These are phyloP conservation scores for Epizoanthus illoricatus DNA, from an alignment of 92 coral and sea anemone genomes.

Conservation along the genomic window DNA sequence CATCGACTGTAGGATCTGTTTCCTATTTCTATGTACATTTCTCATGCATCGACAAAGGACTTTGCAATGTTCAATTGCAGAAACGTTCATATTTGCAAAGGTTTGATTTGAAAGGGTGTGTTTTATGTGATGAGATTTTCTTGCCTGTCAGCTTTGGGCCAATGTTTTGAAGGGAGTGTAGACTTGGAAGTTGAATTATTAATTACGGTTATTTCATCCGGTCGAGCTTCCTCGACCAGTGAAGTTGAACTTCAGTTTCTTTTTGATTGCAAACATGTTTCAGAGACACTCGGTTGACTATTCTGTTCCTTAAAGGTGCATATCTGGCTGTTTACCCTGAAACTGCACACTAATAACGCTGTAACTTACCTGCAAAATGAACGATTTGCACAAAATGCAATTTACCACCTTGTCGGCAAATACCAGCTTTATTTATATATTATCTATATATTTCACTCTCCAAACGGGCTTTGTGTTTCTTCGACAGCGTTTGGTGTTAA, in stretches of 20 bases:
- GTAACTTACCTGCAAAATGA: constrained; percentile 32
- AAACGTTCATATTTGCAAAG: constrained; percentile 20
- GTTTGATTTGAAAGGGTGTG: constrained; percentile 46
- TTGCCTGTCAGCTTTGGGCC: constrained; percentile 43
- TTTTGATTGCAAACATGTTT: neutral
- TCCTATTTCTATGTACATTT: constrained; percentile 34
- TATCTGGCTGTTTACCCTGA: neutral
- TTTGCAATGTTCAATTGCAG: constrained; percentile 26
- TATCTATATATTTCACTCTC: neutral
- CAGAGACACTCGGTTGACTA: neutral
- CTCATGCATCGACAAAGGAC: constrained; percentile 18
- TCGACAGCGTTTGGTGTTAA: constrained; percentile 13
- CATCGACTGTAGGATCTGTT: constrained; percentile 39
- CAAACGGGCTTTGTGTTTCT: constrained; percentile 5
- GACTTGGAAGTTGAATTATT: constrained; percentile 44
- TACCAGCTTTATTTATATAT: constrained; percentile 26
- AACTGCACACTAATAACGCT: constrained; percentile 12
- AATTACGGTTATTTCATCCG: constrained; percentile 45
- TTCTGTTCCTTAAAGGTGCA: constrained; percentile 11
- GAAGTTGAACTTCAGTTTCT: constrained; percentile 3
- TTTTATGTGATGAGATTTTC: constrained; percentile 22
- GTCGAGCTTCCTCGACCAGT: constrained; percentile 38
- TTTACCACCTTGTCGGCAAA: constrained; percentile 35
- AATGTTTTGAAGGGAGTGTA: constrained; percentile 45
- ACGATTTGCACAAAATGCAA: constrained; percentile 33